phyloP scores from a whole-genome alignment of 2,888 invertebrate genomes.

The Ochropleura plecta region DNA sequence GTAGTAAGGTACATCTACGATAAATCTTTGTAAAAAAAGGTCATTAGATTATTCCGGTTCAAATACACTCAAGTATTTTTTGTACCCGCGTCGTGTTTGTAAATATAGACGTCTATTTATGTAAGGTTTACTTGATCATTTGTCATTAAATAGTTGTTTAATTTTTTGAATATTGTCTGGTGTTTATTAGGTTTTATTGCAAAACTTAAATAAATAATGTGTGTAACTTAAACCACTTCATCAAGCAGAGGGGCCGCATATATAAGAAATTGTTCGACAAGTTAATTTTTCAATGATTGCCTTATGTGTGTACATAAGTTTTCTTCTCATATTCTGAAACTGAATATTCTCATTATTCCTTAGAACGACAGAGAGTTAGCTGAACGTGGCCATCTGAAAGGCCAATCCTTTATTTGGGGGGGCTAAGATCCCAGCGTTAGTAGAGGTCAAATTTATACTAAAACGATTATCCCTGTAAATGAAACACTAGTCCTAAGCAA shows the following conservation, averaged over 20 bases:
- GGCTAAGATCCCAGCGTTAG: too few relatives aligned
- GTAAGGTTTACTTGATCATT: background rate
- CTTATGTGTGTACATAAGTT: background rate
- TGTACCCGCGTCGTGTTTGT: background rate
- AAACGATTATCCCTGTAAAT: background rate
- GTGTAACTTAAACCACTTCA: background rate
- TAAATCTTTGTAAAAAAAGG: constrained; percentile 11
- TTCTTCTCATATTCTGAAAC: background rate
- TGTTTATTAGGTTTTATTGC: background rate
- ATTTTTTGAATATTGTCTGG: background rate
- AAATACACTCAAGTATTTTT: constrained; percentile 14
- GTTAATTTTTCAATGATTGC: background rate
- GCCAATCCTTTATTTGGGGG: background rate
- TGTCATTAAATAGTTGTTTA: too few relatives aligned
- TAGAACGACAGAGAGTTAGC: too few relatives aligned
- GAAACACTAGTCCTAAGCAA: background rate
- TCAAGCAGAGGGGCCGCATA: too few relatives aligned
- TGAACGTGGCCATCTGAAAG: background rate
- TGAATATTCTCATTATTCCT: background rate
- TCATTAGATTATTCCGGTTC: constrained; percentile 24
- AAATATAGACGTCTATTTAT: background rate
- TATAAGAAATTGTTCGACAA: background rate
- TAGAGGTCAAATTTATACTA: background rate
- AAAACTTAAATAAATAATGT: background rate
- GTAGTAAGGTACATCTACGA: background rate